These are phyloP conservation scores for Sebastolobus altivelis DNA, from an alignment of 2,797 vertebrate species.

Conservation along the genomic window DNA sequence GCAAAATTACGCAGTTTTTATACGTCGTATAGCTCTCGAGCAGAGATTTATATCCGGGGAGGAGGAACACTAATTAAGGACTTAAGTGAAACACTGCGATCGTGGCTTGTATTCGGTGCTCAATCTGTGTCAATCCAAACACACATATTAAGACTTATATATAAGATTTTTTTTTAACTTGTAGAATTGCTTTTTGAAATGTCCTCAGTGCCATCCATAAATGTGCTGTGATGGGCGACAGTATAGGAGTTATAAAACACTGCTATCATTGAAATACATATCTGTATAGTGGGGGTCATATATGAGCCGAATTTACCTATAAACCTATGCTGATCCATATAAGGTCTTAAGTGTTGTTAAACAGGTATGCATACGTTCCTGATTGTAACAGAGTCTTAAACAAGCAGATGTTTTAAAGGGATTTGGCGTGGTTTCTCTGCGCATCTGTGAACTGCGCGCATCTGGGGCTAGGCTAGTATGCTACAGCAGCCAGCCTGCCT, in stretches of 20 bases:
- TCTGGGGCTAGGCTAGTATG: conserved; percentile 48
- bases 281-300: conserved; percentile 3
- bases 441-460: conserved; percentile 35
- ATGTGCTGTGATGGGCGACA: background rate
- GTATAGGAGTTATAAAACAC: conserved; percentile 48
- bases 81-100: background rate
- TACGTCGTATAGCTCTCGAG: background rate
- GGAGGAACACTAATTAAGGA: background rate
- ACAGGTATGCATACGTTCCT: too few species aligned
- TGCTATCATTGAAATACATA: background rate
- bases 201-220: background rate
- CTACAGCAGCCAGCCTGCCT: conserved; percentile 7
- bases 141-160: conserved; percentile 15
- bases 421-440: background rate
- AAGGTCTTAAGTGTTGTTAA: background rate
- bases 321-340: background rate
- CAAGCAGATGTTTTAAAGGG: conserved; percentile 18
- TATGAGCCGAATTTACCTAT: conserved; percentile 2
- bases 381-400: background rate
- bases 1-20: conserved; percentile 46
- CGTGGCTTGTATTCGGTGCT: background rate
- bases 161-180: conserved; percentile 50
- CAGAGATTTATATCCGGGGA: background rate
- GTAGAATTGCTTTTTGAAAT: conserved; percentile 21
- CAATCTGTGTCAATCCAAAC: background rate